These are phyloP conservation scores for Cheilosia pagana DNA, from an alignment of 2,888 invertebrate species.

Conservation along the genomic window DNA sequence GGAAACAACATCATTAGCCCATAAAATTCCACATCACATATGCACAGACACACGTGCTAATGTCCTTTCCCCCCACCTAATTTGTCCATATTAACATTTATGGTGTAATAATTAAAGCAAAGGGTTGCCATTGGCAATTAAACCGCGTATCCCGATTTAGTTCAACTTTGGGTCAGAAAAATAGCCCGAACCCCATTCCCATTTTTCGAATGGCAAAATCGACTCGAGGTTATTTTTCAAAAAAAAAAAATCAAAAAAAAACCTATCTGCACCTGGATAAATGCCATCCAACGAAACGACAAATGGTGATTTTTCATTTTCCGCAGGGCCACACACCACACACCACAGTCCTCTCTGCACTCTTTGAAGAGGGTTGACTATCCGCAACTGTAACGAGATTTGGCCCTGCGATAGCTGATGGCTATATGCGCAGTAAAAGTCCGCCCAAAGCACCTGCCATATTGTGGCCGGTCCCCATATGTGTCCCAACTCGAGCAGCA, in stretches of 20 bases:
- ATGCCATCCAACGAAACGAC: constrained; percentile 27
- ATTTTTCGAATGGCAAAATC: not conserved
- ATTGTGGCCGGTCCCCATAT: constrained; percentile 16
- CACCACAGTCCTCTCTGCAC: not conserved
- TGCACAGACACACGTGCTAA: constrained; percentile 13
- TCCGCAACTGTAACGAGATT: constrained; percentile 68
- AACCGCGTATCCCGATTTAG: constrained; percentile 5
- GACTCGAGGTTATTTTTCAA: not conserved
- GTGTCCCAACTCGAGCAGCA: constrained; percentile 7
- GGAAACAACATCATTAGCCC: constrained; percentile 44
- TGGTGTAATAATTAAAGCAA: constrained; percentile 37
- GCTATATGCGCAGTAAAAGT: constrained; percentile 62
- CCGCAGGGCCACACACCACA: constrained; percentile 25
- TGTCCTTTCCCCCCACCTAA: constrained; percentile 22
- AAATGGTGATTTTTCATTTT: constrained; percentile 49
- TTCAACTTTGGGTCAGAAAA: not conserved
- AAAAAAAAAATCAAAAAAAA: not conserved
- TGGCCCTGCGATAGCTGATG: constrained; percentile 51
- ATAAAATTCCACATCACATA: constrained; percentile 49
- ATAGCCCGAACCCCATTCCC: too few relatives aligned
- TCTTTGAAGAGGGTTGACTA: constrained; percentile 37
- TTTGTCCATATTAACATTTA: constrained; percentile 33
- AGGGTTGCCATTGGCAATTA: constrained; percentile 35
- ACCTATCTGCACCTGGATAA: not conserved
- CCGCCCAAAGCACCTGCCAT: not conserved